Evolutionary conservation across 2,113 vertebrate species (phyloP), one percentile per base, ranked within the genome.

Genomic region (Cranoglanis bouderius): DNA sequence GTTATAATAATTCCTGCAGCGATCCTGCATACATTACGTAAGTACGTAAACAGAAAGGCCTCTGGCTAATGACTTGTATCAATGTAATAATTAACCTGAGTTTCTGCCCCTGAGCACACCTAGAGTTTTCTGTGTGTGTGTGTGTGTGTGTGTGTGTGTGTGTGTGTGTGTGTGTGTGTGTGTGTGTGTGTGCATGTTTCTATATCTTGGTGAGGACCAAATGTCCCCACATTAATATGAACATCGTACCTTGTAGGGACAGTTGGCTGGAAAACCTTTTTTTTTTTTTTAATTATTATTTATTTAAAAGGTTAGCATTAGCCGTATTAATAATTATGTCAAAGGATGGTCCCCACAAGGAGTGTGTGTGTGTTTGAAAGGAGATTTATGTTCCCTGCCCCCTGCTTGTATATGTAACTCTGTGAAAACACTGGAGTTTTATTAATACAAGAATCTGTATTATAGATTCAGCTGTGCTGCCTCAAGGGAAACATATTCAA

Each of bases 1-100:
- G 26, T 83, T 83, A 14, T 43, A 75, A 40, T 81, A 24, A 63
- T 82, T 87, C n/a, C 74, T 89, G 61, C 74, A 80, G 77, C 43
- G 46, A 65, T 74, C 43, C 86, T 85, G 85, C 87, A 61, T 72
- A 78, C 49, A 88, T 88, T 77, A 88, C 16, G 59, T 57, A 43
- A 38, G 26, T 67, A 78, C 83, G 59, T 83, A 88, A 86, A 82
- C 84, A 84, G 38, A 88, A 57, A 65, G n/a, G 53, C 88, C 84
- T 89, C 85, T 65, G 87, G 88, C 86, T 86, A 90, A 75, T 86
- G 90, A 82, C 75, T 77, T 88, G 70, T 85, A 88, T 91, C 82
- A 82, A 86, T 86, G 80, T 87, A 77, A 81, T 87, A 85, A 85
- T 89, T 77, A 26, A 75, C 57, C 70, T 43, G 85, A 43, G 49